Evolutionary conservation across 2,888 invertebrate genomes (phyloP).

Genomic region (Heliconius aoede): DNA sequence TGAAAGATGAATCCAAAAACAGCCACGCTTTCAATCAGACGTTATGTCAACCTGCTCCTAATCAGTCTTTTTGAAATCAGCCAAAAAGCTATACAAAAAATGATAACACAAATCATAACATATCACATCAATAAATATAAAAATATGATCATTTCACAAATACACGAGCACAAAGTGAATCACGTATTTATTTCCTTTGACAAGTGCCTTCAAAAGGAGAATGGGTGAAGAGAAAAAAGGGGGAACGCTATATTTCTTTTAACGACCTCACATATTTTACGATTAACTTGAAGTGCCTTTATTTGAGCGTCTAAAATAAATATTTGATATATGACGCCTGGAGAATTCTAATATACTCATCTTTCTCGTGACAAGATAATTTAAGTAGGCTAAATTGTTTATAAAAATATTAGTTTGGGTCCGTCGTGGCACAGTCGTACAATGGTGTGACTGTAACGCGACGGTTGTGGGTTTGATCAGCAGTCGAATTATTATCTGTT

Average conservation of each 20-base stretch:
- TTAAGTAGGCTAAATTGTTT: background rate
- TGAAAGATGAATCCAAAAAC: no score
- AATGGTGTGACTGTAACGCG: no score
- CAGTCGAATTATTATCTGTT: no score
- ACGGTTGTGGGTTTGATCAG: no score
- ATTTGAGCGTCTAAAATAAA: slow-evolving; percentile 26
- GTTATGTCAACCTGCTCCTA: no score
- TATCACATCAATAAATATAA: slow-evolving; percentile 1
- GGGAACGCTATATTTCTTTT: slow-evolving; percentile 22
- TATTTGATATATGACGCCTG: slow-evolving; percentile 18
- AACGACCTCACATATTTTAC: slow-evolving; percentile 31
- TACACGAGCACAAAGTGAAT: slow-evolving; percentile 10
- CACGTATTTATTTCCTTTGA: slow-evolving; percentile 14
- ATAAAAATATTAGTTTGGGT: background rate
- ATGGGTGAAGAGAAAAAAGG: background rate
- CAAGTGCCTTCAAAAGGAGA: slow-evolving; percentile 22
- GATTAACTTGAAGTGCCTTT: slow-evolving; percentile 27
- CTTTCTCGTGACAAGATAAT: background rate
- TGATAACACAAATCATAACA: background rate
- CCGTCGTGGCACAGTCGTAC: no score
- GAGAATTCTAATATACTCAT: slow-evolving; percentile 8
- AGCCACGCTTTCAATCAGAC: background rate
- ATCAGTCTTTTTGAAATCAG: no score
- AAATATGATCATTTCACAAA: slow-evolving; percentile 10
- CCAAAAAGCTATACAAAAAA: background rate